Evolutionary conservation across 2,797 vertebrate genomes (phyloP), one percentile per base, ranked within the genome.

Genomic region (Enteromius argenteus): DNA sequence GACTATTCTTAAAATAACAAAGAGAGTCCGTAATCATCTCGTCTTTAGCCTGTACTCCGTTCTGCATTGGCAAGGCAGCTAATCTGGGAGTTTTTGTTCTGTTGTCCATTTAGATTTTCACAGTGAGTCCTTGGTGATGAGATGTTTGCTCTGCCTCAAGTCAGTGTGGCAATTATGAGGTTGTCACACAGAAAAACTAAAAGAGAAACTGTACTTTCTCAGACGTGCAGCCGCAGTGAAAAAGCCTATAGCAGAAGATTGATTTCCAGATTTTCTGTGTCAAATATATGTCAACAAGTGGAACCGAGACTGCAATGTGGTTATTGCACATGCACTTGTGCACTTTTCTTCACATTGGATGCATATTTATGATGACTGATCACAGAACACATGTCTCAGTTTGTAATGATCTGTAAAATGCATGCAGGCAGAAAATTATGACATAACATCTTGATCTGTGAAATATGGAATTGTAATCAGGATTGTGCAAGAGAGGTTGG

Each of bases 41-140:
- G 58, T 80, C 69, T 80, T 77, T 72, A 49, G 51, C 69, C 66
- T 85, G 69, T 75, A 17, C 19, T 39, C 42, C 6, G 30, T 62
- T 82, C 72, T 79, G 73, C 51, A 73, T 74, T 7, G 21, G 81
- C 64, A 37, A 46, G 83, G 64, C 83, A 81, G 83, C n/a, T 75
- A 51, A 78, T 67, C 72, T 87, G 79, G 68, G 74, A 68, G 75
- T 79, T 39, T 83, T 85, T 87, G 74, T 68, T 80, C 60, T 75
- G 75, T 74, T 87, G 68, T 83, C 42, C 39, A 1, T 66, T 80
- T 79, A 56, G 44, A 69, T 78, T 49, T 74, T 85, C 69, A 80
- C 81, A 84, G 51, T 56, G 76, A 73, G 68, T 69, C 71, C 44
- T 46, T 68, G 15, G 58, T 49, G 66, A 87, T 87, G 78, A 84